Evolutionary conservation across 2,888 invertebrate genomes (phyloP).

Genomic region (Anorthoa munda): DNA sequence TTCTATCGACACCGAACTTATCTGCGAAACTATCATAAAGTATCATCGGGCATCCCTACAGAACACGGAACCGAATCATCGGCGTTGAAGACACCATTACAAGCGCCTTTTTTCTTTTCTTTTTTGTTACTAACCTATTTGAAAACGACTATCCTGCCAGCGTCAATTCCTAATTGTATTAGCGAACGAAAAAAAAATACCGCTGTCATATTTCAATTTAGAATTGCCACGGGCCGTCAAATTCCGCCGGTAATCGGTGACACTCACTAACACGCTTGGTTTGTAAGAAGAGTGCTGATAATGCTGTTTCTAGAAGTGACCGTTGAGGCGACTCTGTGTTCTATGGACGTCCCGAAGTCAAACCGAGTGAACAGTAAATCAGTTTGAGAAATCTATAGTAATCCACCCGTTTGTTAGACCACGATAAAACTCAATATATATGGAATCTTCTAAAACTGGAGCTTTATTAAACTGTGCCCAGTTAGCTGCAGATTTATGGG

Average conservation of each 20-base stretch:
- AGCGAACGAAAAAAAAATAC: constrained; percentile 67
- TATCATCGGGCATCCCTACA: constrained; percentile 46
- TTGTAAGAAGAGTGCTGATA: not conserved
- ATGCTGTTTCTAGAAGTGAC: not conserved
- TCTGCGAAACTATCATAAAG: constrained; percentile 62
- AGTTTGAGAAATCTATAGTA: constrained; percentile 66
- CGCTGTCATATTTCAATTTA: not conserved
- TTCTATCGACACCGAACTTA: constrained; percentile 63
- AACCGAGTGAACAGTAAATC: constrained; percentile 59
- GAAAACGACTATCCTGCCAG: no score
- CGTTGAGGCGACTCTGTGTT: not conserved
- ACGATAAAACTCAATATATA: constrained; percentile 80
- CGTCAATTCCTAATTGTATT: no score
- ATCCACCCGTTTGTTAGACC: constrained; percentile 69
- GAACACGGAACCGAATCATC: not conserved
- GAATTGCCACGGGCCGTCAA: not conserved
- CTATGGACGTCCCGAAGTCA: constrained; percentile 32
- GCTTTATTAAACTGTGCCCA: constrained; percentile 72
- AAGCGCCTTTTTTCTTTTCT: no score
- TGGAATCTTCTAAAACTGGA: constrained; percentile 76
- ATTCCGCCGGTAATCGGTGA: not conserved
- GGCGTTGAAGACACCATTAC: not conserved
- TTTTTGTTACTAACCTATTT: no score
- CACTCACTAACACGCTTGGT: not conserved
- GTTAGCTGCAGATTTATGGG: constrained; percentile 72